Percentiles rank a stretch among this genome's conserved stretches.
These are phyloP conservation scores for Gallinago undulata DNA, from an alignment of 2,113 vertebrate genomes.

Conservation along the genomic window DNA sequence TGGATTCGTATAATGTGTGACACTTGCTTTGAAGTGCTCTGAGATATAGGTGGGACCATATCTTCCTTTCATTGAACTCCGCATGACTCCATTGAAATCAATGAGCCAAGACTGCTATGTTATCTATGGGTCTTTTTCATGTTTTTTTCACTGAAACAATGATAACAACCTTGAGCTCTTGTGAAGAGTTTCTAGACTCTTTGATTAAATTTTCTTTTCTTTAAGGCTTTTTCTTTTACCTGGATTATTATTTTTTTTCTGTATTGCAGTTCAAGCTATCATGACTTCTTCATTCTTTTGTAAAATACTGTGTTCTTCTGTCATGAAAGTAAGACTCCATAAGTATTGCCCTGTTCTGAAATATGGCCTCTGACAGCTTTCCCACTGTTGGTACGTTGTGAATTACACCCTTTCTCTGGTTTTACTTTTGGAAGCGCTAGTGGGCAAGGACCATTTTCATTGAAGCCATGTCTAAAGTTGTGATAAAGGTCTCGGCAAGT, in stretches of 20 bases:
- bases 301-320: background rate
- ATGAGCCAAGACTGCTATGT: background rate
- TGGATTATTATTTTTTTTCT: background rate
- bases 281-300: background rate
- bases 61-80: background rate
- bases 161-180: background rate
- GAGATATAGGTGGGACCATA: background rate
- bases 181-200: background rate
- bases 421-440: background rate
- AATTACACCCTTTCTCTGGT: background rate
- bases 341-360: background rate
- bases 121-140: background rate
- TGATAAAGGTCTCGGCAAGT: background rate
- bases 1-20: accelerated
- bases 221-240: background rate
- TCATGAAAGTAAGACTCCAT: background rate
- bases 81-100: background rate
- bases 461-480: background rate
- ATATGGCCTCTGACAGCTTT: background rate
- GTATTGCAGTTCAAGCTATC: background rate
- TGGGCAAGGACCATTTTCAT: background rate
- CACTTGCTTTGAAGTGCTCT: background rate
- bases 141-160: background rate
- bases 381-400: accelerated
- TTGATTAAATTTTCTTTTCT: background rate